phyloP scores from a whole-genome alignment of 2,888 invertebrate genomes.

The Endotricha flammealis region DNA sequence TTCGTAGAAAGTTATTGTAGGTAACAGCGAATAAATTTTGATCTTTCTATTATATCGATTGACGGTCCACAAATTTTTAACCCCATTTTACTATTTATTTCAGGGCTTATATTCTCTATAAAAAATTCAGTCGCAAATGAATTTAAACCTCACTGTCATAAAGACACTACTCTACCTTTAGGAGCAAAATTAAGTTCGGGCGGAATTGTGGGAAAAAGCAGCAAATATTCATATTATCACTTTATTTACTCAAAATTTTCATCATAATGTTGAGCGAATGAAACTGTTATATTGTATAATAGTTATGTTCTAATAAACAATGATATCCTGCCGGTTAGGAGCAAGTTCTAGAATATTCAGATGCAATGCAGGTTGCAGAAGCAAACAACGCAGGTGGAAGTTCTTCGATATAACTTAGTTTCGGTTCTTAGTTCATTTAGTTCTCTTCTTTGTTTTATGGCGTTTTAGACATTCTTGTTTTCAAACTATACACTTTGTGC shows the following conservation, averaged over 20 bases:
- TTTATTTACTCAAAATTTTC: too few relatives aligned
- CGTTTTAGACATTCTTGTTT: constrained; percentile 36
- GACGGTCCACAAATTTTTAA: constrained; percentile 2
- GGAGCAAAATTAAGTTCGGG: too few relatives aligned
- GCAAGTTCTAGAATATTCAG: background rate
- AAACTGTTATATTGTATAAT: too few relatives aligned
- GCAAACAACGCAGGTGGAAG: constrained; percentile 30
- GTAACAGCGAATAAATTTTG: constrained; percentile 61
- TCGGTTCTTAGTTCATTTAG: constrained; percentile 34
- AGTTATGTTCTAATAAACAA: too few relatives aligned
- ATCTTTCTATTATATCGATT: constrained; percentile 54
- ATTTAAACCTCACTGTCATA: too few relatives aligned
- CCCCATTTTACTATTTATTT: background rate
- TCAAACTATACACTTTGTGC: constrained; percentile 18
- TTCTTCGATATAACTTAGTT: constrained; percentile 46
- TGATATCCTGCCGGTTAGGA: too few relatives aligned
- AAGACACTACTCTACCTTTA: too few relatives aligned
- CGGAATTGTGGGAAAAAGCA: too few relatives aligned
- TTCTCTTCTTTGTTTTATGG: constrained; percentile 37
- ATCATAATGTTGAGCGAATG: too few relatives aligned
- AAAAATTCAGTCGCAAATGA: too few relatives aligned
- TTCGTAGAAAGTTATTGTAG: constrained; percentile 58
- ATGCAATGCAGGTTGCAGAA: constrained; percentile 4
- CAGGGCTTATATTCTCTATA: background rate
- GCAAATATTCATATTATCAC: too few relatives aligned